Evolutionary conservation across 2,113 vertebrate species (phyloP).

Genomic region (Perca flavescens): DNA sequence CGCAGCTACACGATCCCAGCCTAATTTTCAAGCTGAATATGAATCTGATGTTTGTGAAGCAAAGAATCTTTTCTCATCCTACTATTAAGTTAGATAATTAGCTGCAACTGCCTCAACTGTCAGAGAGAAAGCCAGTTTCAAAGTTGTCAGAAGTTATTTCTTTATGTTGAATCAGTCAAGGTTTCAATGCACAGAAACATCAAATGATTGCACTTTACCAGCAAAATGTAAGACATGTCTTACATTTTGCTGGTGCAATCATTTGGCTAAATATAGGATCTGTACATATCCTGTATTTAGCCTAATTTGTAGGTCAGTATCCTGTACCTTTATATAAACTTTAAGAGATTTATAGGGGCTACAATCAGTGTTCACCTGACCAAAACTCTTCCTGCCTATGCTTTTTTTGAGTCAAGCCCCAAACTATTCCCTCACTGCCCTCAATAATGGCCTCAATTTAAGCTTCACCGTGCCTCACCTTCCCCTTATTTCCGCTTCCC

Average conservation of each 20-base stretch:
- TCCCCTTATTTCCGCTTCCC: constrained; percentile 66
- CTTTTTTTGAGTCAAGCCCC: constrained; percentile 57
- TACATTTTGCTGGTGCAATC: not conserved
- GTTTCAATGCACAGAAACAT: constrained; percentile 4
- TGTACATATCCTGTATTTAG: not conserved
- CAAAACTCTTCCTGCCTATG: constrained; percentile 56
- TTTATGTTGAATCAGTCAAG: constrained; percentile 19
- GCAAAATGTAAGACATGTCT: not conserved
- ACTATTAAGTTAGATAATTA: constrained; percentile 69
- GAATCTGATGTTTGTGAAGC: constrained; percentile 63
- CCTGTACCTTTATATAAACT: constrained; percentile 26
- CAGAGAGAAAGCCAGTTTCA: constrained; percentile 19
- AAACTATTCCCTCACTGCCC: constrained; percentile 75
- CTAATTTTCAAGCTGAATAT: constrained; percentile 66
- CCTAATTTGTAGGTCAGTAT: constrained; percentile 43
- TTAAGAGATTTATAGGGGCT: constrained; percentile 43
- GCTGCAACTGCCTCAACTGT: constrained; percentile 63
- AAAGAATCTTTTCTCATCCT: constrained; percentile 63
- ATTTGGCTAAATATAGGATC: not conserved
- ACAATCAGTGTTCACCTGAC: constrained; percentile 61
- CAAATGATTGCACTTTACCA: constrained; percentile 18
- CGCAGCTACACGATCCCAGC: constrained; percentile 49
- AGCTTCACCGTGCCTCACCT: constrained; percentile 70
- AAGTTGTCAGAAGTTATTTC: constrained; percentile 31
- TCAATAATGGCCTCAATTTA: constrained; percentile 82